Conservation (phyloP, 1,140 invertebrate genomes). For the Euwallacea similis region DNA sequence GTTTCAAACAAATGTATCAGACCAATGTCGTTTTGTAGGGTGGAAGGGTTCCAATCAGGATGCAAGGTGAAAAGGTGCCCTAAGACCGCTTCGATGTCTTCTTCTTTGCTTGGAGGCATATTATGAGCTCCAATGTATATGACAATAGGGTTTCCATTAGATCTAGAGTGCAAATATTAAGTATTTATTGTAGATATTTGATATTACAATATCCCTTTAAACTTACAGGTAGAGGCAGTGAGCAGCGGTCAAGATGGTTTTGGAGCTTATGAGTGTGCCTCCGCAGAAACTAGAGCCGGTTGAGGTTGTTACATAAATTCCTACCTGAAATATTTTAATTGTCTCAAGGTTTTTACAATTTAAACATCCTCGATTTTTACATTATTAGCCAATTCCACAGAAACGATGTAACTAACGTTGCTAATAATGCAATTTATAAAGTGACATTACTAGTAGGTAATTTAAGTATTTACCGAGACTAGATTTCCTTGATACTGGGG, state of each 20-base stretch:
- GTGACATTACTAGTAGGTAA: too few species aligned
- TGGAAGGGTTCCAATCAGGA: slow-evolving; percentile 9
- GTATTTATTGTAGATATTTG: neutral
- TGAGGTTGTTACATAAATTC: neutral
- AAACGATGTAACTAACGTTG: too few species aligned
- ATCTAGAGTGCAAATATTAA: slow-evolving; percentile 11
- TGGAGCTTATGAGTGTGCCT: neutral
- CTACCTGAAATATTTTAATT: slow-evolving; percentile 4
- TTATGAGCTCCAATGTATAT: slow-evolving; percentile 21
- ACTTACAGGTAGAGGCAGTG: slow-evolving; percentile 13
- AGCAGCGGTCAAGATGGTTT: slow-evolving; percentile 16
- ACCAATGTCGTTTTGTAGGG: slow-evolving; percentile 20
- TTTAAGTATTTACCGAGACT: too few species aligned
- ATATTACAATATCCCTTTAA: neutral
- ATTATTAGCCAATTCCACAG: too few species aligned
- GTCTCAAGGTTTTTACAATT: too few species aligned
- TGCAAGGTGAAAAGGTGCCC: neutral
- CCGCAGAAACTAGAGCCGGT: slow-evolving; percentile 12
- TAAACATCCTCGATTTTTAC: too few species aligned
- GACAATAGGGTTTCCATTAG: slow-evolving; percentile 3
- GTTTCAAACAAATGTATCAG: neutral
- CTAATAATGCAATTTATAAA: too few species aligned
- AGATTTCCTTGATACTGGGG: too few species aligned
- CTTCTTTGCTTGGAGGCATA: slow-evolving; percentile 10
- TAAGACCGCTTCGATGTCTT: neutral